These are phyloP conservation scores for Labroides dimidiatus DNA, from an alignment of 2,797 vertebrate genomes.

Conservation along the genomic window DNA sequence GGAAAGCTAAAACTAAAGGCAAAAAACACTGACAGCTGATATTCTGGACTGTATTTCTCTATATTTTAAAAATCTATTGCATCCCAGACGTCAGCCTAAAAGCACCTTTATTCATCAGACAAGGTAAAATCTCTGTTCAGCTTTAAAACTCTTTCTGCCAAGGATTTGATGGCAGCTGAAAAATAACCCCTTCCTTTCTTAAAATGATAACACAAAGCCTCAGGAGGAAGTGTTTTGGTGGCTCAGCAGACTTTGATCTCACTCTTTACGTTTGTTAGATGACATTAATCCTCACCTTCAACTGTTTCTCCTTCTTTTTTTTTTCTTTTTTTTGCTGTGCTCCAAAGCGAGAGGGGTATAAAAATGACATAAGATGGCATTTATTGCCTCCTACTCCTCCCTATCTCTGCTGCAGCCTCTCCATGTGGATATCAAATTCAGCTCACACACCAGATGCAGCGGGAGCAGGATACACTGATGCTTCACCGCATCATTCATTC, in stretches of 20 bases:
- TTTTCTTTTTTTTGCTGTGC: background rate
- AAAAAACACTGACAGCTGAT: background rate
- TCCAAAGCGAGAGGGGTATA: background rate
- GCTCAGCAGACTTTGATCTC: conserved; percentile 4
- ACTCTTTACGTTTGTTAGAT: background rate
- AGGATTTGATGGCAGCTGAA: background rate
- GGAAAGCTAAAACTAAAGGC: background rate
- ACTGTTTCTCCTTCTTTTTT: background rate
- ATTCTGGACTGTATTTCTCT: background rate
- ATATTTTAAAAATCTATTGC: background rate
- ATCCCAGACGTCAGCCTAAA: background rate
- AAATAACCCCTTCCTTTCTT: background rate
- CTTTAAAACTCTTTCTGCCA: background rate
- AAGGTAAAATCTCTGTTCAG: background rate
- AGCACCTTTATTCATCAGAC: conserved; percentile 1
- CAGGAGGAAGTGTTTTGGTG: conserved; percentile 5
- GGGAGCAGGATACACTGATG: conserved; percentile 35
- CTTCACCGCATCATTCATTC: conserved; percentile 44
- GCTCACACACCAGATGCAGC: conserved; percentile 56
- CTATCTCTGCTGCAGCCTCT: conserved; percentile 32
- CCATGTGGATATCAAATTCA: conserved; percentile 47
- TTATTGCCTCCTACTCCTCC: conserved; percentile 9
- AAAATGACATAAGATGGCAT: conserved; percentile 14
- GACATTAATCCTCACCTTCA: conserved; percentile 1
- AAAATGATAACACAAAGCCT: conserved; percentile 5